A percentile compares a stretch with the other conserved stretches of the same genome.
Evolutionary conservation across 2,888 invertebrate genomes (phyloP).

Genomic region (Lithophane leautieri): DNA sequence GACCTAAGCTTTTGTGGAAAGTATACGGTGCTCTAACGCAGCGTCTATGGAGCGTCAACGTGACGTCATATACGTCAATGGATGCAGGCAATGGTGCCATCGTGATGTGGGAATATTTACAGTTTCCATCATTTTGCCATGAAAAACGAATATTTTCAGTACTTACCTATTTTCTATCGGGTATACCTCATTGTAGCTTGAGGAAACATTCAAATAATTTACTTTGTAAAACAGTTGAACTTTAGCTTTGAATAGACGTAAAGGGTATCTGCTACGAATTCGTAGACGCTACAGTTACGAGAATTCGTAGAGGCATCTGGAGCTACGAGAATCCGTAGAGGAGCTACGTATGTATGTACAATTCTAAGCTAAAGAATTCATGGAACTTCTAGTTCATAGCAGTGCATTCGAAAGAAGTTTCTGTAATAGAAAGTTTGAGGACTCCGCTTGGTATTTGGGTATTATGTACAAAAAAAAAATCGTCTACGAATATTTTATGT

Average conservation of each 20-base stretch:
- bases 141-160: background rate
- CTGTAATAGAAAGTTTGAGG: background rate
- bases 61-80: background rate
- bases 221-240: background rate
- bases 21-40: background rate
- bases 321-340: conserved; percentile 20
- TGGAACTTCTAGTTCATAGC: background rate
- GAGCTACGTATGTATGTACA: background rate
- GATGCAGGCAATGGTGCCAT: no score
- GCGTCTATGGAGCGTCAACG: background rate
- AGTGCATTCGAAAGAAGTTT: background rate
- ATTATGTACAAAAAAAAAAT: background rate
- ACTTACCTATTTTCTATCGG: background rate
- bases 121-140: background rate
- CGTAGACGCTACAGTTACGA: conserved; percentile 5
- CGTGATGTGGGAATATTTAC: no score
- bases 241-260: background rate
- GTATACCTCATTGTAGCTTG: background rate
- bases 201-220: background rate
- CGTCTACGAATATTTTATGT: background rate
- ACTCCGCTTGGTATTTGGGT: background rate
- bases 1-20: no score
- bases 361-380: background rate
- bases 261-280: background rate
- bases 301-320: conserved; percentile 5